Percentiles rank a stretch among this genome's conserved stretches.
Evolutionary conservation across 2,888 invertebrate species (phyloP).

Genomic region (Agrotis puta): DNA sequence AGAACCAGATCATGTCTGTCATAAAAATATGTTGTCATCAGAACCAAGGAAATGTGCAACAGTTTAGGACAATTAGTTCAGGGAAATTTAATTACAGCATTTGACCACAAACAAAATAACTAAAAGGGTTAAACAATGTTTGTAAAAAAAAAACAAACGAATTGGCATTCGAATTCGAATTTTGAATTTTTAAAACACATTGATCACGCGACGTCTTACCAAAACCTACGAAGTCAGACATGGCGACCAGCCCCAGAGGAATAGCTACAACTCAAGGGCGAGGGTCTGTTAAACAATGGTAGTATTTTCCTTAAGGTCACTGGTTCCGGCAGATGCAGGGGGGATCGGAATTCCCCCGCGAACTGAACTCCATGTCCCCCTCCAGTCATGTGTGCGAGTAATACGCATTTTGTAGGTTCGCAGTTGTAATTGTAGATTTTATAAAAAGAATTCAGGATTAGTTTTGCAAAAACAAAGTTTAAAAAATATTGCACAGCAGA

Average conservation of each 20-base stretch:
- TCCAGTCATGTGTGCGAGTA: slow-evolving; percentile 10
- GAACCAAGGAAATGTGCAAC: no score
- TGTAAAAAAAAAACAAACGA: no score
- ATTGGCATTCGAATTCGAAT: no score
- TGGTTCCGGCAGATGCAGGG: slow-evolving; percentile 59
- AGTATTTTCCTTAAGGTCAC: slow-evolving; percentile 62
- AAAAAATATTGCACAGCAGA: background rate
- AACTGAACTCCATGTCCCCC: slow-evolving; percentile 39
- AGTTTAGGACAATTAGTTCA: no score
- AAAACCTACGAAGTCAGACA: background rate
- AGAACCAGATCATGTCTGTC: no score
- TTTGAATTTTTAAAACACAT: background rate
- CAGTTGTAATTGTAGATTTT: background rate
- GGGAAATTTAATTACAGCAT: no score
- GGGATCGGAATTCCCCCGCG: slow-evolving; percentile 57
- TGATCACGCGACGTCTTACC: background rate
- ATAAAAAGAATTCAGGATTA: no score
- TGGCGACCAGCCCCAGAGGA: slow-evolving; percentile 46
- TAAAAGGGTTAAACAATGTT: no score
- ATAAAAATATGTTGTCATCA: no score
- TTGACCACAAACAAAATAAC: no score
- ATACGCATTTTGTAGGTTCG: background rate
- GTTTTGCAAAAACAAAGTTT: background rate
- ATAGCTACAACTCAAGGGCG: slow-evolving; percentile 36
- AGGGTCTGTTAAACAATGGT: slow-evolving; percentile 60